Base-by-base conservation (phyloP, 2,888 invertebrate genomes). In the Xestobium rufovillosum region DNA sequence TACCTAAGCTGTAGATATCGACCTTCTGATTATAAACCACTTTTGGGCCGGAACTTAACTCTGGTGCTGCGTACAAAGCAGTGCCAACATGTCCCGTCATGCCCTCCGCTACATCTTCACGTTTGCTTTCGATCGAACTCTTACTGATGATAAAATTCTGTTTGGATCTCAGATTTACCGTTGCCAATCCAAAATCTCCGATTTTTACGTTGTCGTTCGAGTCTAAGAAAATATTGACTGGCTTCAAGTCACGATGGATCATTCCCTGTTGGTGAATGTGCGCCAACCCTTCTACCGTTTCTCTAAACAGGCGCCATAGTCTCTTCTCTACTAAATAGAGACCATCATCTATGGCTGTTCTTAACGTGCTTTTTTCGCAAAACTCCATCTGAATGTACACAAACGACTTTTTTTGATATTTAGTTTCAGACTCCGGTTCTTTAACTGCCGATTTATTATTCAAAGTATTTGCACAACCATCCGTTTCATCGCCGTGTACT, bases 361-460 rank as follows among this genome's bases (percentile, higher is more conserved):
- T 73, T 16, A 94, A 66, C 0, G 97, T 98, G 52, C 87, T 89
- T 57, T 92, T 95, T 60, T 96, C 96, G 63, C 98, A 98, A 64
- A 92, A 96, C 67, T 98, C 97, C 98, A 98, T 98, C 70, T 97
- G 90, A 49, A 89, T 88, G 58, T 89, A 94, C 69, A 95, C 77
- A 38, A 82, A 82, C 56, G 83, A 81, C 31, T 76, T 72, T 51
- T 69, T 67, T 19, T 32, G 16, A 23, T 26, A 25, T 14, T 28
- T 39, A n/a, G n/a, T n/a, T n/a, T n/a, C n/a, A 31, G 14, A 23
- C 13, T 30, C 15, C 23, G 19, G 12, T 26, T n/a, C n/a, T n/a
- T n/a, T n/a, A n/a, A n/a, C n/a, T n/a, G n/a, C n/a, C n/a, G n/a
- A n/a, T n/a, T n/a, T n/a, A n/a, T n/a, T n/a, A n/a, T n/a, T n/a